Percentiles rank a stretch among this genome's conserved stretches.
These are phyloP conservation scores for Beris chalybata DNA, from an alignment of 2,888 invertebrate genomes.

Conservation along the genomic window DNA sequence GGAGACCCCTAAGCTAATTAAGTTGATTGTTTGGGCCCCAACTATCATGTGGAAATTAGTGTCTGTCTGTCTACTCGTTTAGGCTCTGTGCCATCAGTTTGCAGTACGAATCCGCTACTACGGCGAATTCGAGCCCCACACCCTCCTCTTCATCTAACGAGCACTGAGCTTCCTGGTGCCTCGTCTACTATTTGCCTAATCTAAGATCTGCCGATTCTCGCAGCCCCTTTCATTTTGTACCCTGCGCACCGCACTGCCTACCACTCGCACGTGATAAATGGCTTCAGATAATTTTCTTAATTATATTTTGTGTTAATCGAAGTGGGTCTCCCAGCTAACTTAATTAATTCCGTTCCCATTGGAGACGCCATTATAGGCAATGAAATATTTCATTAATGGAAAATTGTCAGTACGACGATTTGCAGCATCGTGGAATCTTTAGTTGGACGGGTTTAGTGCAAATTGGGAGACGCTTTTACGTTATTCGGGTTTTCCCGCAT, in stretches of 20 bases:
- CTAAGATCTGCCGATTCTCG: constrained; percentile 27
- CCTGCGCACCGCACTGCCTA: not conserved
- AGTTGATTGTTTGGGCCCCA: constrained; percentile 30
- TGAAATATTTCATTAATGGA: constrained; percentile 28
- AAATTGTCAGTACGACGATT: constrained; percentile 7
- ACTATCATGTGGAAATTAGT: constrained; percentile 31
- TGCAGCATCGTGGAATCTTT: too few species aligned
- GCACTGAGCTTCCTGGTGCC: constrained; percentile 5
- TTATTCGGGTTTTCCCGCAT: too few species aligned
- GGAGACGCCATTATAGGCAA: constrained; percentile 29
- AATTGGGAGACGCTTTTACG: too few species aligned
- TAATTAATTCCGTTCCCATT: constrained; percentile 41
- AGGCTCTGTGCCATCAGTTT: constrained; percentile 8
- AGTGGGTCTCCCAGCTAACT: constrained; percentile 38
- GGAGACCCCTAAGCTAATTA: constrained; percentile 27
- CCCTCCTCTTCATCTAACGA: constrained; percentile 2
- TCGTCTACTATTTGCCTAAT: constrained; percentile 30
- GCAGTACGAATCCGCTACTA: not conserved
- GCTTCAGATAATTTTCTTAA: constrained; percentile 41
- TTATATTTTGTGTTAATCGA: constrained; percentile 42
- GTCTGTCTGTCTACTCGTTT: constrained; percentile 25
- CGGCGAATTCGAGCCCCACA: not conserved
- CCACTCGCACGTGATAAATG: constrained; percentile 38
- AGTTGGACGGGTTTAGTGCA: too few species aligned
- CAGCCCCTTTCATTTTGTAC: not conserved